Conservation (phyloP, 2,888 invertebrate genomes). For the Drosophila fulvimacula region DNA sequence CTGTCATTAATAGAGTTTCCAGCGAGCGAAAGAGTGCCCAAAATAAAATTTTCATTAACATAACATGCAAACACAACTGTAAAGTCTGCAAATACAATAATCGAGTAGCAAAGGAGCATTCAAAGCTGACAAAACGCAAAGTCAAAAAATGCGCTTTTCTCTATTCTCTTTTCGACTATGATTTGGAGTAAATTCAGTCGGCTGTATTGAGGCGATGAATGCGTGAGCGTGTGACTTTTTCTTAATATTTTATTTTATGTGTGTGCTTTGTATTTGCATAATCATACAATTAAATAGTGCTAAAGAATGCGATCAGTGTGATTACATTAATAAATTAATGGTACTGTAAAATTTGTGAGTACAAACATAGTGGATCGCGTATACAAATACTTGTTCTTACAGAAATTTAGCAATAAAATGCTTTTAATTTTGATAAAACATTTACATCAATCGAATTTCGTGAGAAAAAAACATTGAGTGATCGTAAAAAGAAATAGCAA, state of each 20-base stretch:
- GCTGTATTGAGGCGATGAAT: not conserved
- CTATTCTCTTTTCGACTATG: not conserved
- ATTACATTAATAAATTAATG: not conserved
- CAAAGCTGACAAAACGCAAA: not conserved
- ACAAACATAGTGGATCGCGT: not conserved
- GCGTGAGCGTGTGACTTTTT: not conserved
- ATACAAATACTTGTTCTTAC: not conserved
- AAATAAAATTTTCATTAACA: not conserved
- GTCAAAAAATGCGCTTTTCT: not conserved
- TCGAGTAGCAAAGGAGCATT: not conserved
- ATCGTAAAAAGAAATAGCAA: not conserved
- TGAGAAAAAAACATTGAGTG: not conserved
- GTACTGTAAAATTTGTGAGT: not conserved
- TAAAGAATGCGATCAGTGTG: constrained; percentile 4
- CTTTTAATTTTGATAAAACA: not conserved
- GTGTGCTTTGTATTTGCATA: not conserved
- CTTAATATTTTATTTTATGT: not conserved
- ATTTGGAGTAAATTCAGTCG: not conserved
- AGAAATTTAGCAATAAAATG: not conserved
- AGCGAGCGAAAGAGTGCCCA: constrained; percentile 1
- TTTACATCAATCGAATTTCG: not conserved
- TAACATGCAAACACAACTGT: not conserved
- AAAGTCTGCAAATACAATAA: not conserved
- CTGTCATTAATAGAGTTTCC: not conserved
- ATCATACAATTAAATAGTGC: not conserved